Base-by-base conservation (phyloP, 2,113 vertebrate species). In the Rhipidura dahli region DNA sequence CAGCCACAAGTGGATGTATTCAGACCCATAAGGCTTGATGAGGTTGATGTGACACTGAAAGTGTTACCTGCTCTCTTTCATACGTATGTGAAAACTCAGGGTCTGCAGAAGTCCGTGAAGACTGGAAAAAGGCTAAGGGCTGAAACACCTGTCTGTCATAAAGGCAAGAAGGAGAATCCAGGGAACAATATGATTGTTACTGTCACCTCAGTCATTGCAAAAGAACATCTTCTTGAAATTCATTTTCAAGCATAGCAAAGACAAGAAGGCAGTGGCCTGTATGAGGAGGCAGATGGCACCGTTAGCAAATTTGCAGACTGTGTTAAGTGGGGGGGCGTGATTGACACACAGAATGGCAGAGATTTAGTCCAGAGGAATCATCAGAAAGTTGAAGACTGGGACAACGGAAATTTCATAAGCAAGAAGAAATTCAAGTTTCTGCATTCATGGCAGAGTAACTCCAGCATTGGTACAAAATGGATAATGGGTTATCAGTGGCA, bases 281-380 rank as follows among this genome's bases (percentile, higher is more conserved):
- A 66, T 83, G 86, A 87, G 72, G 91, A 93, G 95, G 95, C 95
- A 96, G 96, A 97, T 97, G 96, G 94, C 83, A 97, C 72, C 37
- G 60, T 96, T 96, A 94, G 72, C 96, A 93, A 97, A 97, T 97
- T 90, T 96, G 39, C 95, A 95, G 83, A 89, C 93, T 95, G 91
- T 95, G 96, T 95, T 93, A 96, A 78, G 64, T 93, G 33, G 79
- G 76, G 96, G 51, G 79, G 80, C 66, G 91, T 96, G 96, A 96
- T 95, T 96, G 96, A 97, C 96, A 93, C 22, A 56, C 63, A 75
- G 80, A 87, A 92, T 84, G 72, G 69, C 71, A 94, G 71, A 90
- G 92, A 88, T 92, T 93, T 85, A 97, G 95, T 93, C 94, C 95
- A 92, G 88, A 94, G 79, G 78, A 96, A 94, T 95, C 90, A 79